Conservation (phyloP, 2,797 vertebrate genomes). For the Scolopax bukidnonensis region DNA sequence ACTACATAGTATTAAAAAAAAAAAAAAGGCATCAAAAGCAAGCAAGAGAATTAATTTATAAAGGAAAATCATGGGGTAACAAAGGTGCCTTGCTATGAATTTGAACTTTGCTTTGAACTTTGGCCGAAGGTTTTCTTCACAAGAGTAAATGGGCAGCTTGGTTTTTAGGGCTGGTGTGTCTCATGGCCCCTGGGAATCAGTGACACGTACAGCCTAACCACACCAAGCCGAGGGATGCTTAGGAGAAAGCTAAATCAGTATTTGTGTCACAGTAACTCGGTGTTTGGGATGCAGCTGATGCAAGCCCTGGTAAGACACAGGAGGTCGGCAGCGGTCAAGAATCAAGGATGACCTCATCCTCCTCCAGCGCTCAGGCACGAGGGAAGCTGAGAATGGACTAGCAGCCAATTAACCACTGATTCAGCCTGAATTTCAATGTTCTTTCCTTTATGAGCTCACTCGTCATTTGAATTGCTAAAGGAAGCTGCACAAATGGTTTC, state of each 20-base stretch:
- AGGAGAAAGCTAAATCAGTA: background rate
- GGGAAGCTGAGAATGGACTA: background rate
- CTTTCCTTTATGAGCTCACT: conserved; percentile 22
- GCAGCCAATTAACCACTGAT: conserved; percentile 8
- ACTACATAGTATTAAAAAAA: background rate
- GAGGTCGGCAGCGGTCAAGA: background rate
- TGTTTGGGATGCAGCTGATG: background rate
- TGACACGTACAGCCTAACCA: background rate
- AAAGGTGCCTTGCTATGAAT: background rate
- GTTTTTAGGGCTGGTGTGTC: background rate
- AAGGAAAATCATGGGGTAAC: background rate
- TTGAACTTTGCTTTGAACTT: background rate
- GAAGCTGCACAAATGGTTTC: background rate
- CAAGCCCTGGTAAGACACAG: background rate
- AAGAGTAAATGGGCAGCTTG: background rate
- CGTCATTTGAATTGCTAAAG: background rate
- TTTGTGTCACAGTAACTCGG: background rate
- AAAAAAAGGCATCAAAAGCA: background rate
- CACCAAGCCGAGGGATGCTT: background rate
- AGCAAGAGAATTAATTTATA: background rate
- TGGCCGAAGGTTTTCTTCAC: background rate
- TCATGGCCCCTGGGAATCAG: background rate
- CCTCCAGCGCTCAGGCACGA: rapidly evolving
- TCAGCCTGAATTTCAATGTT: conserved; percentile 18
- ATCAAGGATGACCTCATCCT: conserved; percentile 19